Conservation (phyloP, 2,113 vertebrate genomes). For the Donacobius atricapilla region DNA sequence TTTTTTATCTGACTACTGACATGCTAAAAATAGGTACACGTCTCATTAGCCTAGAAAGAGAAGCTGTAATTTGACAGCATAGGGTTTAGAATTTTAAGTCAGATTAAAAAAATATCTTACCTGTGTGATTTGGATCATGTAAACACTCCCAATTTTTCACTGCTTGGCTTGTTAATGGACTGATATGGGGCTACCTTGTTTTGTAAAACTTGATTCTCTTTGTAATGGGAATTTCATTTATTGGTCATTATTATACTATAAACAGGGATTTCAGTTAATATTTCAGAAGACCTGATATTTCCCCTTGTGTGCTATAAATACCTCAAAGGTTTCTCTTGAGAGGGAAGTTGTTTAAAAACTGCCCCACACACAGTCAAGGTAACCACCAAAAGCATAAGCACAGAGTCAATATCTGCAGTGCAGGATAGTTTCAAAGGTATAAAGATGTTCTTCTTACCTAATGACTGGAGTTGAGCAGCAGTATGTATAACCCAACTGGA, state of each 20-base stretch:
- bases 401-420: background rate
- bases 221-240: background rate
- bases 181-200: background rate
- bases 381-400: background rate
- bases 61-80: background rate
- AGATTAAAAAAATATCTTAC: background rate
- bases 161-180: background rate
- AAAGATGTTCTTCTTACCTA: background rate
- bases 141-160: background rate
- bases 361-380: background rate
- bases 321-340: background rate
- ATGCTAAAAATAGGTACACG: background rate
- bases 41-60: background rate
- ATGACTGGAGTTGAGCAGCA: background rate
- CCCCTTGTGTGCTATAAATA: background rate
- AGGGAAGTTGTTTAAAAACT: background rate
- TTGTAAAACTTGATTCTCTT: background rate
- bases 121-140: background rate
- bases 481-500: background rate
- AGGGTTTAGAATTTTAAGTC: background rate
- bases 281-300: background rate
- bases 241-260: background rate
- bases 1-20: background rate
- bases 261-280: background rate
- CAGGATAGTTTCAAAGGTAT: background rate